Evolutionary conservation across 2,113 vertebrate species (phyloP).

Genomic region (Sturnira hondurensis): DNA sequence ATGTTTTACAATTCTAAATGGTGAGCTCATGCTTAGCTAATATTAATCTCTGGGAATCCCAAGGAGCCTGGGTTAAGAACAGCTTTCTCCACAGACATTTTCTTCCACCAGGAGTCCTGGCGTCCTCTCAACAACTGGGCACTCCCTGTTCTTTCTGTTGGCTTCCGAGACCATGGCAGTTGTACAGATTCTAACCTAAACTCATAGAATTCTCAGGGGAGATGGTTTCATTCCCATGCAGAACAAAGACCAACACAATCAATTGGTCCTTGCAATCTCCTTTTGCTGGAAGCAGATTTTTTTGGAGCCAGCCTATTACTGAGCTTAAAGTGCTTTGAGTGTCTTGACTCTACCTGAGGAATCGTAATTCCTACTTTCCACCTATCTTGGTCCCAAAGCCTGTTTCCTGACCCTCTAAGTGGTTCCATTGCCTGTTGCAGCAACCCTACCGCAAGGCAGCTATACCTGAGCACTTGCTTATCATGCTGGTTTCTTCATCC

Average conservation of each 20-base stretch:
- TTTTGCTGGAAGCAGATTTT: not conserved
- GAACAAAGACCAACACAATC: not conserved
- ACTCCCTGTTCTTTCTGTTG: not conserved
- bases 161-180: not conserved
- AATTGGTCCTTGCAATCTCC: not conserved
- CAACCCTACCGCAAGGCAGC: not conserved
- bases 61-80: not conserved
- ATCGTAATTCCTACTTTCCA: not conserved
- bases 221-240: not conserved
- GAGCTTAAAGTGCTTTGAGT: not conserved
- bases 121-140: not conserved
- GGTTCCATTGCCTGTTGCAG: not conserved
- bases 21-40: not conserved
- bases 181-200: slow-evolving; percentile 12
- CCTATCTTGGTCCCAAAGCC: not conserved
- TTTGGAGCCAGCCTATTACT: not conserved
- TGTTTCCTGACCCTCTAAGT: not conserved
- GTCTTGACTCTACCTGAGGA: not conserved
- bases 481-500: not conserved
- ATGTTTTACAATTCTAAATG: not conserved
- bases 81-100: not conserved
- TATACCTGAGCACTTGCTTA: not conserved
- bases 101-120: not conserved
- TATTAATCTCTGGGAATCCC: not conserved
- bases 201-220: not conserved